A percentile compares a stretch with the other conserved stretches of the same genome.
Conservation (phyloP, 2,888 invertebrate species). For the Onthophagus sagittarius region DNA sequence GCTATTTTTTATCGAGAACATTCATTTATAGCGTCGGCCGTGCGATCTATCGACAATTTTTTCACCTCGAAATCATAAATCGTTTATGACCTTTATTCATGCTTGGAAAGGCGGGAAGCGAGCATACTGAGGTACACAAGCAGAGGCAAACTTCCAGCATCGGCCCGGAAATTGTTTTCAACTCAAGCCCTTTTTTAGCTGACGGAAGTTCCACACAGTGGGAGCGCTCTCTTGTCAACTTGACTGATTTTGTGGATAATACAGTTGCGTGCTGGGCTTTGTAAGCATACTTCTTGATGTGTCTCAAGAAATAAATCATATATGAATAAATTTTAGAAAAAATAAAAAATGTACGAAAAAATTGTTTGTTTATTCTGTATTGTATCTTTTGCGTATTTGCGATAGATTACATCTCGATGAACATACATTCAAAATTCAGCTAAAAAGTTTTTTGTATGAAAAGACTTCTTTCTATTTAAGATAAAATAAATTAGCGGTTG, state of each 20-base stretch:
- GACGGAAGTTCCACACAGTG: background rate
- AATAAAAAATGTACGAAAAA: too few species aligned
- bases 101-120: background rate
- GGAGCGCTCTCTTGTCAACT: slow-evolving; percentile 18
- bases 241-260: slow-evolving; percentile 22
- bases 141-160: background rate
- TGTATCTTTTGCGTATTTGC: too few species aligned
- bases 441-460: too few species aligned
- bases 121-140: background rate
- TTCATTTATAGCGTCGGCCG: background rate
- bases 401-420: too few species aligned
- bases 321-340: too few species aligned
- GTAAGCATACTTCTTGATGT: slow-evolving; percentile 9
- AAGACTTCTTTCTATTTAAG: too few species aligned
- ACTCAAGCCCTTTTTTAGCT: background rate
- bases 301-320: slow-evolving; percentile 21
- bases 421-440: too few species aligned
- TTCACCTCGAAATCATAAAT: background rate
- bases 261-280: slow-evolving; percentile 19
- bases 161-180: background rate
- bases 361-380: too few species aligned
- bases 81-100: background rate
- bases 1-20: background rate
- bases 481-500: too few species aligned
- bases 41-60: background rate